A percentile compares a stretch with the other conserved stretches of the same genome.
These are phyloP conservation scores for Pachypanchax playfairii DNA, from an alignment of 2,113 vertebrate genomes.

Conservation along the genomic window DNA sequence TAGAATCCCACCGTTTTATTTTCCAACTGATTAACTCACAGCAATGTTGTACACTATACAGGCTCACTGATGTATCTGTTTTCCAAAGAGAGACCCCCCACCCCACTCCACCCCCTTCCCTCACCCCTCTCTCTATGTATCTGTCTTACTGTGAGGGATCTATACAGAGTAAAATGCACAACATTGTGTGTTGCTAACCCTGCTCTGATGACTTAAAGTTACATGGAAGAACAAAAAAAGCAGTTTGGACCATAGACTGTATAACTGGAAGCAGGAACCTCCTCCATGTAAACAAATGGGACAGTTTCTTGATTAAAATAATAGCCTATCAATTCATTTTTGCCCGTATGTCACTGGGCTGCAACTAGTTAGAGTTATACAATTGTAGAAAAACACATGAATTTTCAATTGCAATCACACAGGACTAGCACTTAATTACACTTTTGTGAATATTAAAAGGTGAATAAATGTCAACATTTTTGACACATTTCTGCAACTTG, in stretches of 20 bases:
- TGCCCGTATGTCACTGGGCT: too few species aligned
- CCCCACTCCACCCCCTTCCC: conserved; percentile 23
- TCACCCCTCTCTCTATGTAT: conserved; percentile 32
- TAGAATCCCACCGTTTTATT: conserved; percentile 83
- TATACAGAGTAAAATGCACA: conserved; percentile 51
- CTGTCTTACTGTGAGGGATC: conserved; percentile 54
- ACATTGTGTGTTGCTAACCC: conserved; percentile 43
- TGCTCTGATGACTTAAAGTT: conserved; percentile 33
- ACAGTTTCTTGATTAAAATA: too few species aligned
- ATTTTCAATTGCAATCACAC: too few species aligned
- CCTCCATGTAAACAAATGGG: too few species aligned
- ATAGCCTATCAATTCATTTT: too few species aligned
- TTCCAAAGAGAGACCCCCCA: conserved; percentile 66
- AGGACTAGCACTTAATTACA: too few species aligned
- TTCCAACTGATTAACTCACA: conserved; percentile 83
- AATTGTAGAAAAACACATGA: too few species aligned
- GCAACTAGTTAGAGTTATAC: too few species aligned
- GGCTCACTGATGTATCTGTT: conserved; percentile 79
- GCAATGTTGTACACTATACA: conserved; percentile 77
- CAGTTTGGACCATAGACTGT: conserved; percentile 28
- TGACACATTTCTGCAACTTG: too few species aligned
- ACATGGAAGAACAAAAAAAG: conserved; percentile 17
- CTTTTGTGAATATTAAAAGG: too few species aligned
- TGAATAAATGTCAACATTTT: too few species aligned
- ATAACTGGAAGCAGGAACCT: too few species aligned